Conservation (phyloP, 2,888 invertebrate species). For the Drosophila neonasuta region DNA sequence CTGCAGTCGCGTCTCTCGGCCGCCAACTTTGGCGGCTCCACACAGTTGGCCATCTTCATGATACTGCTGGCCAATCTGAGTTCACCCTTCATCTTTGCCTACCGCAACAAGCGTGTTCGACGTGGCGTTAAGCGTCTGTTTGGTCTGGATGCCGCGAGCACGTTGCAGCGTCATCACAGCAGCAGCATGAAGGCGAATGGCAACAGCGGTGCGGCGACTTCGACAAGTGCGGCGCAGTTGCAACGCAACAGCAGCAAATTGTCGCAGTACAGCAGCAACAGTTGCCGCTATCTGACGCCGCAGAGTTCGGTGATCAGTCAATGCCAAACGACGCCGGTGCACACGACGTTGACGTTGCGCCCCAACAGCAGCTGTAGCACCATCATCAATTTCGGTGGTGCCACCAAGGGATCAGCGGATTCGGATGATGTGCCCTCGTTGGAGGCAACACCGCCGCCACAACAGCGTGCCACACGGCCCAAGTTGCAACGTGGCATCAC, state of each 20-base stretch:
- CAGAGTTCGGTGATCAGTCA: constrained; percentile 73
- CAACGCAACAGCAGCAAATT: constrained; percentile 81
- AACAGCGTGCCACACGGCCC: constrained; percentile 52
- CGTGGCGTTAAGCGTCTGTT: constrained; percentile 81
- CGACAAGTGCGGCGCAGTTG: constrained; percentile 68
- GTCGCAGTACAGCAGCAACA: constrained; percentile 81
- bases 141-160: constrained; percentile 76
- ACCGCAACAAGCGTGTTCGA: constrained; percentile 82
- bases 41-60: constrained; percentile 81
- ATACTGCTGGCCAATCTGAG: constrained; percentile 81
- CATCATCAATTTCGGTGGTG: constrained; percentile 70
- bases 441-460: constrained; percentile 52
- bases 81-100: constrained; percentile 82
- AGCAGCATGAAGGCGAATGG: constrained; percentile 75
- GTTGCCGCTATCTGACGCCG: constrained; percentile 80
- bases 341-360: constrained; percentile 59
- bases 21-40: constrained; percentile 79
- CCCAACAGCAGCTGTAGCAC: constrained; percentile 80
- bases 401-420: constrained; percentile 53
- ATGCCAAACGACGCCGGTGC: constrained; percentile 60
- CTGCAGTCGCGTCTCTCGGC: constrained; percentile 79
- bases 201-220: constrained; percentile 25
- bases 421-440: constrained; percentile 50
- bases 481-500: constrained; percentile 78
- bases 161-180: constrained; percentile 77